A percentile compares a stretch with the other conserved stretches of the same genome.
phyloP scores from a whole-genome alignment of 1,140 invertebrate species.

The Orchestia grillus region DNA sequence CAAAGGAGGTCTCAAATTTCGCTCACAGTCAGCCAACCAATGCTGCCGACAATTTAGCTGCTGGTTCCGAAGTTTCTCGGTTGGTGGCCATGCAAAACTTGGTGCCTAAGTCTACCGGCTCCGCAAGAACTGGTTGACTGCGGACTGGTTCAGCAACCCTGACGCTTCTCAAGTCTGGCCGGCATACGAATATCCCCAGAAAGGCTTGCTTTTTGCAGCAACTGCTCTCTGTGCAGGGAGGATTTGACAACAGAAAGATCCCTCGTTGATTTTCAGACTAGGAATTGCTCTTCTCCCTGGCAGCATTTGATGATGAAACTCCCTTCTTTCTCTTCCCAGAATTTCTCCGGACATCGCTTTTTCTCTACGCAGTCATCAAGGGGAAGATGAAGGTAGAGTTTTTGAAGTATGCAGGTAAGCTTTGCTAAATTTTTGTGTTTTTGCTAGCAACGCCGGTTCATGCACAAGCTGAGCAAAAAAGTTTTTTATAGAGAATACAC shows the following conservation, averaged over 20 bases:
- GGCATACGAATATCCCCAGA: conserved; percentile 52
- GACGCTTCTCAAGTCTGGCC: background rate
- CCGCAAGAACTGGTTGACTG: background rate
- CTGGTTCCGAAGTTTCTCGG: conserved; percentile 27
- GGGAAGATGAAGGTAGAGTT: conserved; percentile 36
- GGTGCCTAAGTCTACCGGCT: background rate
- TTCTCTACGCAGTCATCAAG: conserved; percentile 49
- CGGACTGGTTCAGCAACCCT: background rate
- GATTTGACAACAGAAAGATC: conserved; percentile 52
- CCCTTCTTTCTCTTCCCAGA: conserved; percentile 32
- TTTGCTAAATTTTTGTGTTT: background rate
- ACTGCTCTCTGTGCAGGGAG: conserved; percentile 20
- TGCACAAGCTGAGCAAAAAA: background rate
- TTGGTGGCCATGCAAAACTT: conserved; percentile 24
- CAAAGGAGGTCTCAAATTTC: conserved; percentile 25
- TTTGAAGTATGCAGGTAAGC: conserved; percentile 26
- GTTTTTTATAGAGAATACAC: background rate
- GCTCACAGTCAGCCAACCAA: conserved; percentile 52
- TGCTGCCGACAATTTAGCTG: conserved; percentile 45
- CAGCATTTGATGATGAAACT: conserved; percentile 54
- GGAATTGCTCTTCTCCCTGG: conserved; percentile 46
- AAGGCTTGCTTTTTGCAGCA: conserved; percentile 52
- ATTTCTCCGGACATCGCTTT: conserved; percentile 45
- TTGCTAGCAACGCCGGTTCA: background rate
- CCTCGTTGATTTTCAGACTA: conserved; percentile 55